Percentiles rank a stretch among this genome's conserved stretches.
These are phyloP conservation scores for Labroides dimidiatus DNA, from an alignment of 2,797 vertebrate genomes.

Conservation along the genomic window DNA sequence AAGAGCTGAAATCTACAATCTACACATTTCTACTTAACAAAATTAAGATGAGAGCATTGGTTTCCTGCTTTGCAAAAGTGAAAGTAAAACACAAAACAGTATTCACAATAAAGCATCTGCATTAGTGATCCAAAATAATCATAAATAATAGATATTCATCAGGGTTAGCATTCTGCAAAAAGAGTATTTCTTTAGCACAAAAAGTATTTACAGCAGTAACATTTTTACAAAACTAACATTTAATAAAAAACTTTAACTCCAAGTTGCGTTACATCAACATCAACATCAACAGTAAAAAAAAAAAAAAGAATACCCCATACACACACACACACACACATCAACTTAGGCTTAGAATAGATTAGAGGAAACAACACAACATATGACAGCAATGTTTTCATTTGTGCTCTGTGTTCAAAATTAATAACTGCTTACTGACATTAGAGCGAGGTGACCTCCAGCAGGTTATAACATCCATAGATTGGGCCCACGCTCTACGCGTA, in stretches of 20 bases:
- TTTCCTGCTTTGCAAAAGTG: not conserved
- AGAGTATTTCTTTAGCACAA: not conserved
- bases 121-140: no score
- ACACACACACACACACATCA: not conserved
- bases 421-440: not conserved
- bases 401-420: not conserved
- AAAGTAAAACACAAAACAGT: not conserved
- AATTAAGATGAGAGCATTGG: not conserved
- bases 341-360: not conserved
- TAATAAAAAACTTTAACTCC: not conserved
- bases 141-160: no score
- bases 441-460: constrained; percentile 5
- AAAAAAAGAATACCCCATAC: not conserved
- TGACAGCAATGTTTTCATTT: not conserved
- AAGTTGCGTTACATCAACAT: not conserved
- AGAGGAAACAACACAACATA: not conserved
- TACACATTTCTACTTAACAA: constrained; percentile 1
- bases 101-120: no score
- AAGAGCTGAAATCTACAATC: no score
- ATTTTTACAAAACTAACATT: no score
- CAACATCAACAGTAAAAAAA: no score
- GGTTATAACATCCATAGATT: constrained; percentile 37
- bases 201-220: not conserved
- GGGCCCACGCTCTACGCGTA: constrained; percentile 9
- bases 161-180: no score